Evolutionary conservation across 2,797 vertebrate genomes (phyloP), one percentile per base, ranked within the genome.

Genomic region (Schizopygopsis pylzovi): DNA sequence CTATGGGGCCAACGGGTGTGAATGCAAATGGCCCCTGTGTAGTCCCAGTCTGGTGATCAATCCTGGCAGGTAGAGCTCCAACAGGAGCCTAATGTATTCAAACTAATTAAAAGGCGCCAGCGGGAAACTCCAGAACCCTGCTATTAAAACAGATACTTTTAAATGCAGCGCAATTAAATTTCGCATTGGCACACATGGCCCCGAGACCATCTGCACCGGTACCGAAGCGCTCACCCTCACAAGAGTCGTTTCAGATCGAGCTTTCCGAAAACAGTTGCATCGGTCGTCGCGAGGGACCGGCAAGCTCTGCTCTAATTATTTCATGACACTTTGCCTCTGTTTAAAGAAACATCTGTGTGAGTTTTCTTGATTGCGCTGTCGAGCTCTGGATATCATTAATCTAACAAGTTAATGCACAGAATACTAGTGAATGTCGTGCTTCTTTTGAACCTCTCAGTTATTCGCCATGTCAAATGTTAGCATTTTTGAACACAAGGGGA

Each of bases 21-120:
- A 92, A 91, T 87, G 91, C 90, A 87, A 84, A 91, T 89, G 89
- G 89, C 84, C 90, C 87, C 91, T 90, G 90, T 89, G 88, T 92
- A 91, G 91, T 92, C 93, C 92, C 93, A 92, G 91, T 90, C 91
- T 90, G 87, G 89, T 90, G 90, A 90, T 89, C 91, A 94, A 92
- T 93, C 92, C 91, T 94, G 94, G 93, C 94, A 95, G 93, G 93
- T 95, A 95, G 92, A 89, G 92, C 89, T 93, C 92, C 90, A 93
- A 92, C 93, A 90, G 92, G 91, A 93, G 90, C 90, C 91, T 95
- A 94, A 95, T 95, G 94, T 93, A 95, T 95, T 95, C 95, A 93
- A 92, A 92, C 94, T 95, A 95, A 96, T 95, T 95, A 95, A 94
- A 94, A 90, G 84, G 2, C 41, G 41, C 41, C 41, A 43, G 41